These are phyloP conservation scores for Gonioctena quinquepunctata DNA, from an alignment of 1,140 invertebrate species.

Conservation along the genomic window DNA sequence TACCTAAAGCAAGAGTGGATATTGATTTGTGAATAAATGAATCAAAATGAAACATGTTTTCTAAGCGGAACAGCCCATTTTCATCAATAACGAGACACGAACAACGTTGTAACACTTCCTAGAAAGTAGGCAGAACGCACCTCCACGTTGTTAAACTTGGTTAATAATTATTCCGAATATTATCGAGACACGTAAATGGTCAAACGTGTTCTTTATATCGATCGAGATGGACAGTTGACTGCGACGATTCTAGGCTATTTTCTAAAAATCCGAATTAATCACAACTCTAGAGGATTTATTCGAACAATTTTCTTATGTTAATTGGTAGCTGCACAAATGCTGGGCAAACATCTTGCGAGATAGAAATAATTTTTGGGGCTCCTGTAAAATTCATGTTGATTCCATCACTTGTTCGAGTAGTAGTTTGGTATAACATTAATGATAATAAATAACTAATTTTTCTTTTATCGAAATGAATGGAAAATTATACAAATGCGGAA, in stretches of 20 bases:
- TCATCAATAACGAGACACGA: no score
- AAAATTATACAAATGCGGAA: no score
- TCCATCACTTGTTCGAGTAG: no score
- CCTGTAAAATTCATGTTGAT: no score
- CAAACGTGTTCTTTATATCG: slow-evolving; percentile 1
- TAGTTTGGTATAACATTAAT: no score
- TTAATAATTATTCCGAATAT: slow-evolving; percentile 8
- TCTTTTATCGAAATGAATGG: no score
- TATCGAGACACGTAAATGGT: background rate
- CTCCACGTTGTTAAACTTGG: background rate
- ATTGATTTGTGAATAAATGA: no score
- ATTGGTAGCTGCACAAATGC: background rate
- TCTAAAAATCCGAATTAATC: background rate
- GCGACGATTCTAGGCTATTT: background rate
- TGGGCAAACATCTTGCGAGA: background rate
- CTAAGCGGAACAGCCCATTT: no score
- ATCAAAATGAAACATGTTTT: no score
- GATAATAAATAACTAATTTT: no score
- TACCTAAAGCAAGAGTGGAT: no score
- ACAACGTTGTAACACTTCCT: background rate
- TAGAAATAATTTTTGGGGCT: no score
- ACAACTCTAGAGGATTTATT: background rate
- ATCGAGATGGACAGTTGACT: background rate
- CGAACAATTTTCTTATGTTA: slow-evolving; percentile 2
- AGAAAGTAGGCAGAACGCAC: background rate